Evolutionary conservation across 2,113 vertebrate genomes (phyloP).

Genomic region (Mystacornis crossleyi): DNA sequence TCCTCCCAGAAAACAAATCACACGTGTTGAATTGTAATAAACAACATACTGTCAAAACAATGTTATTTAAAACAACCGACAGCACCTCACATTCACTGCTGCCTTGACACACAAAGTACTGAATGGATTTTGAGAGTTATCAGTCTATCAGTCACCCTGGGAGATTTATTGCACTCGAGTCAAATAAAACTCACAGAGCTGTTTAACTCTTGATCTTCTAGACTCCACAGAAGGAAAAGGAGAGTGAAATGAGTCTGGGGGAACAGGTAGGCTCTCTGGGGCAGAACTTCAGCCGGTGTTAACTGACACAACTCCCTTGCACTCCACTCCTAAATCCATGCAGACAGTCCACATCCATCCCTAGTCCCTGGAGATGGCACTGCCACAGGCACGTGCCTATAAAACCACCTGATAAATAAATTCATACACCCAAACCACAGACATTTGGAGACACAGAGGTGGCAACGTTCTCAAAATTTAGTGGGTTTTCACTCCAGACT

Average conservation of each 20-base stretch:
- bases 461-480: background rate
- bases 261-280: background rate
- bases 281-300: slow-evolving; percentile 1
- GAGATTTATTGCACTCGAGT: slow-evolving; percentile 39
- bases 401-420: background rate
- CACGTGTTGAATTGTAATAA: slow-evolving; percentile 31
- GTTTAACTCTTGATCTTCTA: slow-evolving; percentile 56
- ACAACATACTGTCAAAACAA: slow-evolving; percentile 23
- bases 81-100: background rate
- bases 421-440: background rate
- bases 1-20: slow-evolving; percentile 36
- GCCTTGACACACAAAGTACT: slow-evolving; percentile 12
- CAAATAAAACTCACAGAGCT: slow-evolving; percentile 47
- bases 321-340: background rate
- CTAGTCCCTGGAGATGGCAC: background rate
- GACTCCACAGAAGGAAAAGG: background rate
- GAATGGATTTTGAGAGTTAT: slow-evolving; percentile 42
- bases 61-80: slow-evolving; percentile 31
- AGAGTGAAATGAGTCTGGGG: slow-evolving; percentile 21
- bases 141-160: slow-evolving; percentile 53
- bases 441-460: background rate
- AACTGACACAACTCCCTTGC: background rate
- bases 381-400: background rate
- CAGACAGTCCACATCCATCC: background rate
- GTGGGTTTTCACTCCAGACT: background rate